phyloP scores from a whole-genome alignment of 2,113 vertebrate species.

The Oreotrochilus melanogaster region DNA sequence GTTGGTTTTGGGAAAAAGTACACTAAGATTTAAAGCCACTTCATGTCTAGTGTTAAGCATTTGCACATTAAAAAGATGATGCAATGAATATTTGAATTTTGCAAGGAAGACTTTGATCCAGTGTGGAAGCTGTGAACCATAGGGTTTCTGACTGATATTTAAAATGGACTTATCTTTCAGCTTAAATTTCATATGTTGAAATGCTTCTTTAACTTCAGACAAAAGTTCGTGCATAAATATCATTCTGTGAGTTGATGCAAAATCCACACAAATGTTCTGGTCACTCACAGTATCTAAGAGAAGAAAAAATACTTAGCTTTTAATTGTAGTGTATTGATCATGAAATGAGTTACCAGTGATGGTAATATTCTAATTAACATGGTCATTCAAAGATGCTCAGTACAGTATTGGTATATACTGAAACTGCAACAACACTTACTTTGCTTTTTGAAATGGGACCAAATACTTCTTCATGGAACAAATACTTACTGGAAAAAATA shows the following conservation, averaged over 20 bases:
- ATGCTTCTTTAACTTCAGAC: not conserved
- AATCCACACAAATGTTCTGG: not conserved
- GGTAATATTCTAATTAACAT: not conserved
- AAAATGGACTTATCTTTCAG: not conserved
- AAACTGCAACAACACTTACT: not conserved
- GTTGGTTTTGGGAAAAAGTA: not conserved
- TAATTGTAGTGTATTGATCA: not conserved
- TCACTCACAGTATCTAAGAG: not conserved
- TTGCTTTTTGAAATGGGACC: not conserved
- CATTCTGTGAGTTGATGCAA: not conserved
- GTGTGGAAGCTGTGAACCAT: not conserved
- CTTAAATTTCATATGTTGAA: not conserved
- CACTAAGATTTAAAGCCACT: not conserved
- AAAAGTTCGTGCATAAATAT: not conserved
- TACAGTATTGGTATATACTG: not conserved
- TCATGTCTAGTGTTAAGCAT: not conserved
- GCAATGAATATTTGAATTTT: not conserved
- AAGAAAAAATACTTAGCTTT: not conserved
- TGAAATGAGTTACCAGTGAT: not conserved
- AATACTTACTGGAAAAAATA: not conserved
- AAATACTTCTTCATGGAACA: not conserved
- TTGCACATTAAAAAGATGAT: not conserved
- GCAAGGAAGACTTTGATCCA: not conserved
- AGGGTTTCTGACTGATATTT: not conserved
- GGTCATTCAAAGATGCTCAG: not conserved